Conservation (phyloP, 1,140 invertebrate genomes). For the Lutraria rhynchaena region DNA sequence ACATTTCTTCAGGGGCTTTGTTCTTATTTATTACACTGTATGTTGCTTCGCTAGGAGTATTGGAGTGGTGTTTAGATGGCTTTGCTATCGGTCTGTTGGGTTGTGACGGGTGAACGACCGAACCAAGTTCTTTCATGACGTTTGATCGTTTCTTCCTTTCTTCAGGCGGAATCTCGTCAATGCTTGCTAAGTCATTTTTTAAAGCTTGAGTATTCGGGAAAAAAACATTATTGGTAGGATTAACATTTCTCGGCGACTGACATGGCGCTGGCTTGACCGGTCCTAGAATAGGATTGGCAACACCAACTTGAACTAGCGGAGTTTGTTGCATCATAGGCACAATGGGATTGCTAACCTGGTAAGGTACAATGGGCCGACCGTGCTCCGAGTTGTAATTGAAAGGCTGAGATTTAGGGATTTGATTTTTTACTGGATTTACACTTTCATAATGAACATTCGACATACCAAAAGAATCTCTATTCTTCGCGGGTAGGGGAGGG, state of each 20-base stretch:
- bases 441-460: slow-evolving; percentile 38
- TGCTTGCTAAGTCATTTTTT: slow-evolving; percentile 47
- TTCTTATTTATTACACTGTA: slow-evolving; percentile 54
- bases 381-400: slow-evolving; percentile 31
- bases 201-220: slow-evolving; percentile 19
- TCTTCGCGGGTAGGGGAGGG: slow-evolving; percentile 45
- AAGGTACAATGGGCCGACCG: slow-evolving; percentile 43
- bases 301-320: slow-evolving; percentile 69
- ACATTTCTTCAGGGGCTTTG: slow-evolving; percentile 29
- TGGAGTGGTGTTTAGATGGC: slow-evolving; percentile 26
- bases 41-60: slow-evolving; percentile 15
- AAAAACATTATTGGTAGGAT: slow-evolving; percentile 1
- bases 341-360: slow-evolving; percentile 60
- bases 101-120: slow-evolving; percentile 60
- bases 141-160: slow-evolving; percentile 65
- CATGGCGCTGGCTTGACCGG: slow-evolving; percentile 65
- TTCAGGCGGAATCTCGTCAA: slow-evolving; percentile 67
- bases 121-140: slow-evolving; percentile 68
- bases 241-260: slow-evolving; percentile 56
- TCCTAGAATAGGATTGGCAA: slow-evolving; percentile 63
- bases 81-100: slow-evolving; percentile 64
- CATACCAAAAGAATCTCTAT: slow-evolving; percentile 33
- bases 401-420: background rate
- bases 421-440: background rate
- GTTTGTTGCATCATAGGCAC: slow-evolving; percentile 68